A percentile compares a stretch with the other conserved stretches of the same genome.
Evolutionary conservation across 1,140 invertebrate species (phyloP).

Genomic region (Drosophila kanapiae): DNA sequence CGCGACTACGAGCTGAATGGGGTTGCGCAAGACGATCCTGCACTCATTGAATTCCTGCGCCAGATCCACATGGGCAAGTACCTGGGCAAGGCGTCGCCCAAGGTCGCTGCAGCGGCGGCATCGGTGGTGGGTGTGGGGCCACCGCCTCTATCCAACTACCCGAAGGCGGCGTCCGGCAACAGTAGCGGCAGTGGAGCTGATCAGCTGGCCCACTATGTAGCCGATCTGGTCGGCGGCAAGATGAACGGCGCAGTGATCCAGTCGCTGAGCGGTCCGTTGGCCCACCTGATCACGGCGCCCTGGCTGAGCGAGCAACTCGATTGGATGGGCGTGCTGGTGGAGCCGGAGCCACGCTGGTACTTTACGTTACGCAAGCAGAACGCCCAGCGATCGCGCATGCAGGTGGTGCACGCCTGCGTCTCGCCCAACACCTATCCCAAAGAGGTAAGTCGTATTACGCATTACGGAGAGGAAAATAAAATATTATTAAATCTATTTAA

Average conservation of each 20-base stretch:
- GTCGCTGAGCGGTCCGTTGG: slow-evolving; percentile 86
- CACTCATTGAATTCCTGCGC: slow-evolving; percentile 90
- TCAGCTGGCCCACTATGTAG: slow-evolving; percentile 86
- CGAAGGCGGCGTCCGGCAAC: slow-evolving; percentile 50
- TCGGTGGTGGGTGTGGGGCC: slow-evolving; percentile 30
- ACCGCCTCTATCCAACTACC: slow-evolving; percentile 23
- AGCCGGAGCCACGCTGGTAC: slow-evolving; percentile 90
- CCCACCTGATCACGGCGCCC: slow-evolving; percentile 82
- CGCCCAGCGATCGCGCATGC: slow-evolving; percentile 86
- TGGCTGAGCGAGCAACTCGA: slow-evolving; percentile 90
- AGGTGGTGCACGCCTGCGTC: slow-evolving; percentile 90
- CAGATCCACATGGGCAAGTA: slow-evolving; percentile 87
- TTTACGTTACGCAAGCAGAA: slow-evolving; percentile 87
- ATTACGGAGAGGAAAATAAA: too few relatives aligned
- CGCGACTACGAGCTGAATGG: slow-evolving; percentile 90
- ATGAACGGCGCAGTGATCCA: slow-evolving; percentile 86
- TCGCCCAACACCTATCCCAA: slow-evolving; percentile 90
- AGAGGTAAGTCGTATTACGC: slow-evolving; percentile 87
- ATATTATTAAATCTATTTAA: too few relatives aligned
- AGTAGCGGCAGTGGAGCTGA: slow-evolving; percentile 62
- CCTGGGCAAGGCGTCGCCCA: slow-evolving; percentile 56
- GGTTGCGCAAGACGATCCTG: slow-evolving; percentile 90
- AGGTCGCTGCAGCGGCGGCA: slow-evolving; percentile 22
- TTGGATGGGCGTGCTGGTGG: slow-evolving; percentile 91
- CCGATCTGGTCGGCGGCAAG: slow-evolving; percentile 85